Evolutionary conservation across 1,140 invertebrate species (phyloP).

Genomic region (Drosophila persimilis): DNA sequence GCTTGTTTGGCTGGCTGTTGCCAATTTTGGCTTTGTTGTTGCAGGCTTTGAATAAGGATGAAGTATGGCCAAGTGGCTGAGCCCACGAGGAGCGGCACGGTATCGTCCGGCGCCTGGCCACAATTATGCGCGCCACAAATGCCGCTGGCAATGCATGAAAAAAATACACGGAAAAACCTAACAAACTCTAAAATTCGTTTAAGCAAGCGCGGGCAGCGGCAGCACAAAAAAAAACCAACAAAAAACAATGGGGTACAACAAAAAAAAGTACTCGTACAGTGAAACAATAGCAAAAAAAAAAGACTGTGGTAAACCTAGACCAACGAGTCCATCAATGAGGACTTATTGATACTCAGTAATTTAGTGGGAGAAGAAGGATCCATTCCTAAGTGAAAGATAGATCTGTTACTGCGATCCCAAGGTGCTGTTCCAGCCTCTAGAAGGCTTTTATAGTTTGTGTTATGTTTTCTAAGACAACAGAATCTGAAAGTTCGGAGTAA

Average conservation of each 20-base stretch:
- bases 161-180: constrained; percentile 42
- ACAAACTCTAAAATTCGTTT: constrained; percentile 67
- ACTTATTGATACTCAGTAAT: constrained; percentile 9
- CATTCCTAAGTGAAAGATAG: neutral
- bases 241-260: neutral
- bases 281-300: constrained; percentile 2
- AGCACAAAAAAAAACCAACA: constrained; percentile 16
- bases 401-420: neutral
- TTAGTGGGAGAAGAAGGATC: neutral
- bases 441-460: too few relatives aligned
- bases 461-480: too few relatives aligned
- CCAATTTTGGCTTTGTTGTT: constrained; percentile 53
- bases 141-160: constrained; percentile 48
- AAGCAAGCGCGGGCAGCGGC: constrained; percentile 28
- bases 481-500: too few relatives aligned
- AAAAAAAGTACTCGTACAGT: neutral
- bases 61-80: constrained; percentile 36
- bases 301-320: constrained; percentile 4
- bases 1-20: constrained; percentile 60
- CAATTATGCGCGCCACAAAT: constrained; percentile 74
- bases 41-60: constrained; percentile 33
- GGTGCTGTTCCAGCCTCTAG: neutral
- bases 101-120: constrained; percentile 48
- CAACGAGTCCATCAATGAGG: neutral
- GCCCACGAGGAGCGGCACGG: constrained; percentile 1